These are phyloP conservation scores for Chrysochloris asiatica DNA, from an alignment of 2,113 vertebrate species.

Conservation along the genomic window DNA sequence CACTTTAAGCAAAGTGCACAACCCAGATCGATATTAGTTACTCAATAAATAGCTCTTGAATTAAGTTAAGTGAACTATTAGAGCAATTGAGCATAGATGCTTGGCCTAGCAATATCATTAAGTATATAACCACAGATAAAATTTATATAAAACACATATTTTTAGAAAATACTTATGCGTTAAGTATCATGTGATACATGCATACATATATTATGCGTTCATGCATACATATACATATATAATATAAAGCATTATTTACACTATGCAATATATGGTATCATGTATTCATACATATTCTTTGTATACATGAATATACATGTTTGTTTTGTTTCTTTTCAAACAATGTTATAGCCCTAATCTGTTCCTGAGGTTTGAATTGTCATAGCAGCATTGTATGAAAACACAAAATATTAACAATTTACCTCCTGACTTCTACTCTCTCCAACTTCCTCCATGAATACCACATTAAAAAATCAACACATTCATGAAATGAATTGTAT, in stretches of 20 bases:
- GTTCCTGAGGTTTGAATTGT: slow-evolving; percentile 39
- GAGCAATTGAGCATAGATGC: neutral
- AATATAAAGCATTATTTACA: too few relatives aligned
- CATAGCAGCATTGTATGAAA: slow-evolving; percentile 43
- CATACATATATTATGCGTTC: neutral
- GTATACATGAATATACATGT: neutral
- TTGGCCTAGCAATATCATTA: neutral
- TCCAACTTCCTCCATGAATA: slow-evolving; percentile 10
- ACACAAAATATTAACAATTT: slow-evolving; percentile 40
- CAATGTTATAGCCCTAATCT: neutral
- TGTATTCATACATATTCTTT: too few relatives aligned
- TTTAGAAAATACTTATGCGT: neutral
- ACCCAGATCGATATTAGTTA: neutral
- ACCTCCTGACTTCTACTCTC: slow-evolving; percentile 33
- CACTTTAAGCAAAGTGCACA: neutral
- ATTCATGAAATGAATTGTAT: slow-evolving; percentile 62
- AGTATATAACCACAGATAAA: neutral
- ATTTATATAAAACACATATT: neutral
- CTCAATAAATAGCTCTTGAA: neutral
- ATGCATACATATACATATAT: neutral
- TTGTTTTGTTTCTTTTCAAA: slow-evolving; percentile 23
- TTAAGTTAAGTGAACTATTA: neutral
- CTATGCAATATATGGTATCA: too few relatives aligned
- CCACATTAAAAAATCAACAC: slow-evolving; percentile 61
- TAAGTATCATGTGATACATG: neutral